Evolutionary conservation across 2,113 vertebrate species (phyloP).

Genomic region (Athene noctua): DNA sequence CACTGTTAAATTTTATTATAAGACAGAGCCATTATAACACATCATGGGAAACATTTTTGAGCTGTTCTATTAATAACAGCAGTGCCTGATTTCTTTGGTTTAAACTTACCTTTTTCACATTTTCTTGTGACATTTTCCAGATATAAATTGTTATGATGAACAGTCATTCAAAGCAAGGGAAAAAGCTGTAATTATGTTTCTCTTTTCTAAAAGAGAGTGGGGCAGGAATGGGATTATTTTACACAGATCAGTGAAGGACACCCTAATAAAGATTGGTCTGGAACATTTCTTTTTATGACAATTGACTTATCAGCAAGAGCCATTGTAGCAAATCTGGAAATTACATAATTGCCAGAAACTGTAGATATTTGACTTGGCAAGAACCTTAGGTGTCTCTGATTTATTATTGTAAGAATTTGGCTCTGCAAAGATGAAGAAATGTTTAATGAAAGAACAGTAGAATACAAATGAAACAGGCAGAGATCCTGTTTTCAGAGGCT

Average conservation of each 20-base stretch:
- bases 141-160: slow-evolving; percentile 84
- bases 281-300: slow-evolving; percentile 80
- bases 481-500: slow-evolving; percentile 71
- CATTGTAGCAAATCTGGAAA: slow-evolving; percentile 81
- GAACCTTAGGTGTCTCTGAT: slow-evolving; percentile 75
- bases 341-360: slow-evolving; percentile 87
- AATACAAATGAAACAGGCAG: slow-evolving; percentile 76
- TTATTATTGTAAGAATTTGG: slow-evolving; percentile 84
- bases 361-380: slow-evolving; percentile 86
- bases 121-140: slow-evolving; percentile 84
- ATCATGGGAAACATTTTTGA: slow-evolving; percentile 72
- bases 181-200: slow-evolving; percentile 70
- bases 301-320: slow-evolving; percentile 83
- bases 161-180: slow-evolving; percentile 71
- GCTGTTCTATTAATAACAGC: slow-evolving; percentile 77
- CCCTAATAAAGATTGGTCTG: slow-evolving; percentile 81
- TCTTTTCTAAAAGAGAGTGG: slow-evolving; percentile 32
- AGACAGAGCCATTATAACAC: slow-evolving; percentile 75
- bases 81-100: slow-evolving; percentile 73
- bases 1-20: slow-evolving; percentile 66
- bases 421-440: slow-evolving; percentile 80
- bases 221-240: slow-evolving; percentile 67
- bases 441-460: slow-evolving; percentile 82
- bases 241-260: slow-evolving; percentile 80
- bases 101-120: slow-evolving; percentile 77